Evolutionary conservation across 2,797 vertebrate genomes (phyloP).

Genomic region (Onychomys torridus): DNA sequence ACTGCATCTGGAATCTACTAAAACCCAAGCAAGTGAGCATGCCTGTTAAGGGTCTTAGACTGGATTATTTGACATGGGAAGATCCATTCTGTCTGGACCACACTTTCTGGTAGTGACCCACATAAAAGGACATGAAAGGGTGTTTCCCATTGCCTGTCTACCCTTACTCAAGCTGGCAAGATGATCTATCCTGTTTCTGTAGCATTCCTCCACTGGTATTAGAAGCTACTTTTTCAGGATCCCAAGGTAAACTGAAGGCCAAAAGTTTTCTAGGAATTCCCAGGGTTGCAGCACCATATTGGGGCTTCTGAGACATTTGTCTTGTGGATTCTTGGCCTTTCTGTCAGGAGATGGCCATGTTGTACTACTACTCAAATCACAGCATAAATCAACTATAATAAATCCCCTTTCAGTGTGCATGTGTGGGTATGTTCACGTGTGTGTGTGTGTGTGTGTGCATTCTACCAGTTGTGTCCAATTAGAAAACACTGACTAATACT

Average conservation of each 20-base stretch:
- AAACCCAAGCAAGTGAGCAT: not conserved
- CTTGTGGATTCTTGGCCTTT: not conserved
- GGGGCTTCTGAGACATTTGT: not conserved
- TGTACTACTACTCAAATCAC: not conserved
- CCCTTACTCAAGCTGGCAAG: not conserved
- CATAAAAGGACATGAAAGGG: not conserved
- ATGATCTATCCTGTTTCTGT: not conserved
- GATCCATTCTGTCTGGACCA: not conserved
- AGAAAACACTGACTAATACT: no score
- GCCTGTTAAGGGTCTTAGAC: not conserved
- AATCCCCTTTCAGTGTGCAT: not conserved
- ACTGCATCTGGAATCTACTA: not conserved
- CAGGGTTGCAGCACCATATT: not conserved
- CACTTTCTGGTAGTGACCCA: not conserved
- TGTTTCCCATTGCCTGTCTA: not conserved
- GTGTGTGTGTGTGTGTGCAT: no score
- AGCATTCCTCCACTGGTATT: not conserved
- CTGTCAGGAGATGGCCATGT: not conserved
- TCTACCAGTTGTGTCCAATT: no score
- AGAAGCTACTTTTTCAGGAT: not conserved
- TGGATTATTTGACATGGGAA: not conserved
- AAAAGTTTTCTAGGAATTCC: not conserved
- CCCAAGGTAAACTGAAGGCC: not conserved
- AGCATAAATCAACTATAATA: not conserved
- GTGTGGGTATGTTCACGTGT: no score